Percentiles rank a stretch among this genome's conserved stretches.
These are phyloP conservation scores for Emydocephalus ijimae DNA, from an alignment of 2,113 vertebrate species.

Conservation along the genomic window DNA sequence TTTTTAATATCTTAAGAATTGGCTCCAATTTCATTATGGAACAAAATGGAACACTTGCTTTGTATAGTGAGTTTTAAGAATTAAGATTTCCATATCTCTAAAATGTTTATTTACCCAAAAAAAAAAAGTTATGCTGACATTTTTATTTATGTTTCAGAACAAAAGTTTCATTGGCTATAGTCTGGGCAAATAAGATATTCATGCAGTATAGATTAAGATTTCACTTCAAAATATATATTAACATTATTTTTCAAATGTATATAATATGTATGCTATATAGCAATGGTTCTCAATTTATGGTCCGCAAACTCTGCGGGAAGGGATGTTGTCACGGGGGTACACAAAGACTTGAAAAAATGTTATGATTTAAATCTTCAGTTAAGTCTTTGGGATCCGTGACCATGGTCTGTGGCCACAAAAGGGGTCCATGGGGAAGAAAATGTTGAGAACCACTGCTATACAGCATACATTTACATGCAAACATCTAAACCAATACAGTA, in stretches of 20 bases:
- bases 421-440: too few relatives aligned
- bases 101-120: background rate
- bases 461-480: background rate
- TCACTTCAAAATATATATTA: background rate
- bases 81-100: background rate
- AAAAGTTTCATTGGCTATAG: background rate
- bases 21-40: background rate
- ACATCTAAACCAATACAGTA: background rate
- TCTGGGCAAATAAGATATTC: background rate
- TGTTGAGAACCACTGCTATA: too few relatives aligned
- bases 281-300: too few relatives aligned
- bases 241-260: background rate
- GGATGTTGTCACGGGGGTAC: too few relatives aligned
- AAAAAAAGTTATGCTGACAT: background rate
- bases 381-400: too few relatives aligned
- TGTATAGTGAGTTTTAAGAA: background rate
- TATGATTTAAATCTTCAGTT: too few relatives aligned
- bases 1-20: background rate
- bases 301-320: fast-evolving
- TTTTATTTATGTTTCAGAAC: background rate
- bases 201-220: background rate
- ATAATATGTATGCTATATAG: too few relatives aligned
- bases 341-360: too few relatives aligned
- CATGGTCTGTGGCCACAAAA: too few relatives aligned
- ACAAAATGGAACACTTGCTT: background rate